These are phyloP conservation scores for Parasteatoda lunata DNA, from an alignment of 2,888 invertebrate genomes.

Conservation along the genomic window DNA sequence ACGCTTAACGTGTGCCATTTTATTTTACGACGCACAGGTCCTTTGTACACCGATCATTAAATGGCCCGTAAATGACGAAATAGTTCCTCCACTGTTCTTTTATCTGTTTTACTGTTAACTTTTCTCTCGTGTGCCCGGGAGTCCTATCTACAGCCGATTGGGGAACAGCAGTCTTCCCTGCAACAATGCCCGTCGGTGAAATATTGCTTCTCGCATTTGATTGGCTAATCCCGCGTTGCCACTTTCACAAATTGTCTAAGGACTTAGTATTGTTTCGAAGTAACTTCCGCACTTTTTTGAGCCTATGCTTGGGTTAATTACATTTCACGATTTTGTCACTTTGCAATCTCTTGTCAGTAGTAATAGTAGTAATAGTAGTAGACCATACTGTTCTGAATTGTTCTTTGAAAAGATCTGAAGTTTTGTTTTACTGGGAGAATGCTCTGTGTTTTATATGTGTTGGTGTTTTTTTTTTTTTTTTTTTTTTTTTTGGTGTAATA, in stretches of 20 bases:
- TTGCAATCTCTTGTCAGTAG: neutral
- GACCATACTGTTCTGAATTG: too few species aligned
- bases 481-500: too few species aligned
- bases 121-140: slow-evolving; percentile 15
- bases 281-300: neutral
- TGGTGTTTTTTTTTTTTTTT: too few species aligned
- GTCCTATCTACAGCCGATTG: slow-evolving; percentile 11
- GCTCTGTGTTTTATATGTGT: too few species aligned
- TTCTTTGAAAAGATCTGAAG: too few species aligned
- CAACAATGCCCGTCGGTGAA: slow-evolving; percentile 47
- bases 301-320: slow-evolving; percentile 43
- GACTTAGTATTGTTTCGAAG: slow-evolving; percentile 30
- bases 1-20: neutral
- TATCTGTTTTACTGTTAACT: slow-evolving; percentile 3
- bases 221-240: slow-evolving; percentile 51
- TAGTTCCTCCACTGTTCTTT: slow-evolving; percentile 27
- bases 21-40: slow-evolving; percentile 23
- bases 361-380: too few species aligned
- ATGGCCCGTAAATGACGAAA: slow-evolving; percentile 34
- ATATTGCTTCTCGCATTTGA: slow-evolving; percentile 37
- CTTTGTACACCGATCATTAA: slow-evolving; percentile 15
- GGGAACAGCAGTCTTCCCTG: slow-evolving; percentile 1
- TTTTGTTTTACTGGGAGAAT: too few species aligned
- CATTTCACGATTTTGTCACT: slow-evolving; percentile 20
- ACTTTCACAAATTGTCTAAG: slow-evolving; percentile 37